phyloP scores from a whole-genome alignment of 2,797 vertebrate genomes.

The Trachurus trachurus region DNA sequence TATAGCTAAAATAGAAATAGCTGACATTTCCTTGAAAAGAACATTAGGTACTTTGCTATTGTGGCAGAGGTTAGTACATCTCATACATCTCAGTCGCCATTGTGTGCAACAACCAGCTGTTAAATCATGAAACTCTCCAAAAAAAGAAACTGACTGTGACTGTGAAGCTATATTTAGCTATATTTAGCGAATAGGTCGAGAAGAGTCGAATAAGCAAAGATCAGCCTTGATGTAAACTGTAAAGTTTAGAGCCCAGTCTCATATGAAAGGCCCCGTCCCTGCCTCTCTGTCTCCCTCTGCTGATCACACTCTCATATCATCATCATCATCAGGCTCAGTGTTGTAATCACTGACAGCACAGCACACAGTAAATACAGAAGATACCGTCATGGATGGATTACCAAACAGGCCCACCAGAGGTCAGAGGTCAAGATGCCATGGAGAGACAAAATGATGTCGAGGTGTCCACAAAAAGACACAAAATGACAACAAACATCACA shows the following conservation, averaged over 20 bases:
- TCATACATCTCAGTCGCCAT: too few relatives aligned
- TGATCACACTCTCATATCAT: not conserved
- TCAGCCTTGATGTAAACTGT: not conserved
- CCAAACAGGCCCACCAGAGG: not conserved
- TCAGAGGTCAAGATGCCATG: not conserved
- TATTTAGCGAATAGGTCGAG: too few relatives aligned
- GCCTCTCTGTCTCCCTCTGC: conserved; percentile 29
- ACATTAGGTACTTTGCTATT: too few relatives aligned
- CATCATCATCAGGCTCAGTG: not conserved
- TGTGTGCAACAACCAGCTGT: not conserved
- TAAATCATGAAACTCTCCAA: not conserved
- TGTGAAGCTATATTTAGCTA: too few relatives aligned
- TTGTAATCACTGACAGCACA: not conserved
- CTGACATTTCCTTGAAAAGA: too few relatives aligned
- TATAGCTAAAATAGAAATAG: too few relatives aligned
- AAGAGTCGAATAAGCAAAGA: not conserved
- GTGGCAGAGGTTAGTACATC: too few relatives aligned
- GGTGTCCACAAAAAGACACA: not conserved
- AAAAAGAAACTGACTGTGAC: too few relatives aligned
- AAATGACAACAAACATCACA: not conserved
- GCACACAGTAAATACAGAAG: not conserved
- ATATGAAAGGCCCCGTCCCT: not conserved
- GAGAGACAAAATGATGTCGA: not conserved
- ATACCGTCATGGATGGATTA: not conserved
- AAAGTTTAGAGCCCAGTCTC: not conserved